Evolutionary conservation across 2,888 invertebrate species (phyloP), one percentile per base, ranked within the genome.

Genomic region (Synergus laeviventris): DNA sequence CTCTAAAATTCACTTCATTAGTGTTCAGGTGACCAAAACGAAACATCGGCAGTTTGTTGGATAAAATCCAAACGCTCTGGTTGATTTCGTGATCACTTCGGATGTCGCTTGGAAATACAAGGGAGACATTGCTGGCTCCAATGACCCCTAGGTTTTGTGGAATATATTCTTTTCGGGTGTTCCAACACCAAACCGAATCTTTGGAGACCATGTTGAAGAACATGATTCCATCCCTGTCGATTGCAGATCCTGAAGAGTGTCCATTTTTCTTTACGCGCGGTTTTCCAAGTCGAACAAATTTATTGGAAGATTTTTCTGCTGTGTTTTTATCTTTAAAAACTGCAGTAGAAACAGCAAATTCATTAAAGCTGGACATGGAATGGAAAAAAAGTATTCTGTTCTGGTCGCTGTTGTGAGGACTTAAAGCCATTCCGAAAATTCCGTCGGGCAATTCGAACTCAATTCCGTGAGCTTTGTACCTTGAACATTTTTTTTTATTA

Each of bases 371-470:
- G 0, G 97, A 95, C 94, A 97, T 94, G 0, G 97, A 94, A 90
- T 97, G 96, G 88, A 96, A 97, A 87, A 94, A 96, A 31, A 97
- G 87, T 2, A 94, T 92, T 73, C 95, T 92, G 73, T 96, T 95
- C 21, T 90, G 88, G 74, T 91, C 86, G 2, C 91, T 88, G 82
- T 91, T 87, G 39, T 87, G 86, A 8, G 94, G 94, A n/a, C 94
- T 93, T 62, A 96, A 86, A 0, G 96, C 94, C 82, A 96, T 90
- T 0, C 96, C 96, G 86, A 96, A 96, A 31, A 96, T 93, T 0
- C 96, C 96, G 86, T 96, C 96, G 9, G 95, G 92, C 96, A 96
- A 97, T 86, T 96, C 95, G 86, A 96, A 97, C 81, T 95, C 94
- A 0, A 96, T 86, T 1, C 95, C 95, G 80, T 95, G 95, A 0